A percentile compares a stretch with the other conserved stretches of the same genome.
phyloP scores from a whole-genome alignment of 2,113 vertebrate genomes.

The Pseudorectes ferrugineus region DNA sequence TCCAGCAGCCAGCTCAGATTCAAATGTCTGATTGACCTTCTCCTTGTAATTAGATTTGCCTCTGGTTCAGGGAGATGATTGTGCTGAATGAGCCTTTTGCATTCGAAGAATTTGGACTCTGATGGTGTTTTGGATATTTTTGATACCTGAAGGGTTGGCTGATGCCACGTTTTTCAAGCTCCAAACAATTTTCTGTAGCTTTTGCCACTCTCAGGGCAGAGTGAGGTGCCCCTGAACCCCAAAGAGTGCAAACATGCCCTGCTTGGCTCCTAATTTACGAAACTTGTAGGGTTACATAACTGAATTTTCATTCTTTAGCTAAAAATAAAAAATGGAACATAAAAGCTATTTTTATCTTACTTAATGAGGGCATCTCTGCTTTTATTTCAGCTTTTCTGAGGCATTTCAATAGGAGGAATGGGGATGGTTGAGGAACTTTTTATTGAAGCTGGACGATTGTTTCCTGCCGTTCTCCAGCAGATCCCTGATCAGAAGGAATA shows the following conservation, averaged over 20 bases:
- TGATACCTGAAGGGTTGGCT: background rate
- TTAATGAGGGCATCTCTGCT: conserved; percentile 71
- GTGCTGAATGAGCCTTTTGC: background rate
- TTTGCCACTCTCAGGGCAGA: background rate
- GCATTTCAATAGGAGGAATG: background rate
- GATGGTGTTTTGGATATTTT: background rate
- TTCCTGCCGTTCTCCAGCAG: background rate
- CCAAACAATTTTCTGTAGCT: background rate
- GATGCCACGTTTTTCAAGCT: background rate
- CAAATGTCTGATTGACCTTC: background rate
- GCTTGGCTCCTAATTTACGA: background rate
- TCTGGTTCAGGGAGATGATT: background rate
- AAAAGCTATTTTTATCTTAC: conserved; percentile 68
- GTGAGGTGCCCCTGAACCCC: background rate
- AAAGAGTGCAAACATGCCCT: background rate
- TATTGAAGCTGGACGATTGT: background rate
- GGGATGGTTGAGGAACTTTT: background rate
- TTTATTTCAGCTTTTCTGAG: conserved; percentile 50
- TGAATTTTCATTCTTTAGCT: conserved; percentile 45
- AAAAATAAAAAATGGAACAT: conserved; percentile 72
- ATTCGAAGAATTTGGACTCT: background rate
- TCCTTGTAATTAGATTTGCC: background rate
- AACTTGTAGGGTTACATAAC: conserved; percentile 57
- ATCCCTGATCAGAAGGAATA: background rate
- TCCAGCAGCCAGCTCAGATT: background rate